Base-by-base conservation (phyloP, 2,888 invertebrate species). In the Temnothorax rugatulus region DNA sequence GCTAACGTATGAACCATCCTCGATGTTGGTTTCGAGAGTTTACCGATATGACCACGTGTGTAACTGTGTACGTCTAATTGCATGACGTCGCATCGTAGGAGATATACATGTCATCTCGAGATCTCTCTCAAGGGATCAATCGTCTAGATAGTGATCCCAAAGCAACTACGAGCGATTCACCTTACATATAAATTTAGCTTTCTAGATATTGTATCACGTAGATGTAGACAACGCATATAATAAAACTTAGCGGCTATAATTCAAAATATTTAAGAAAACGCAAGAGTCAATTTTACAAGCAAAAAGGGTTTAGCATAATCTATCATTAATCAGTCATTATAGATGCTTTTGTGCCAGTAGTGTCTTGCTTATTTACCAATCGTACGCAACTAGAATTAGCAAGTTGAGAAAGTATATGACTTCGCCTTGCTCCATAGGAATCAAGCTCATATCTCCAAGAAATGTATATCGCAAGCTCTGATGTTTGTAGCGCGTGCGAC, bases 11-110 rank as follows among this genome's bases (percentile, higher is more conserved):
- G 84, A 86, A 82, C 77, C 81, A 84, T 82, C 87, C n/a, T n/a
- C 84, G 84, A 86, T 61, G 86, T 84, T 84, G 90, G 88, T 91
- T 92, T 90, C 88, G 86, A 79, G 87, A 92, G 89, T 91, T 92
- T 89, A 82, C 89, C 91, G 87, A 91, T 91, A 90, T 86, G 79
- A 38, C 84, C 74, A 54, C 75, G 68, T 85, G 66, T 83, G 85
- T 82, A 81, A 73, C 87, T 82, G 59, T 88, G 83, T 84, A 86
- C 85, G 82, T 87, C 90, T 89, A 90, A 90, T 90, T 90, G 87
- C 83, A 34, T 83, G 82, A 84, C 69, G 59, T 82, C 64, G 82
- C 64, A 54, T 68, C n/a, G 68, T 66, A 59, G 50, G 44, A 73
- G 59, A 73, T 66, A 57, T 79, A 82, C 68, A 57, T 81, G 76